Percentiles rank a stretch among this genome's conserved stretches.
Conservation (phyloP, 2,113 vertebrate genomes). For the Xiphias gladius region DNA sequence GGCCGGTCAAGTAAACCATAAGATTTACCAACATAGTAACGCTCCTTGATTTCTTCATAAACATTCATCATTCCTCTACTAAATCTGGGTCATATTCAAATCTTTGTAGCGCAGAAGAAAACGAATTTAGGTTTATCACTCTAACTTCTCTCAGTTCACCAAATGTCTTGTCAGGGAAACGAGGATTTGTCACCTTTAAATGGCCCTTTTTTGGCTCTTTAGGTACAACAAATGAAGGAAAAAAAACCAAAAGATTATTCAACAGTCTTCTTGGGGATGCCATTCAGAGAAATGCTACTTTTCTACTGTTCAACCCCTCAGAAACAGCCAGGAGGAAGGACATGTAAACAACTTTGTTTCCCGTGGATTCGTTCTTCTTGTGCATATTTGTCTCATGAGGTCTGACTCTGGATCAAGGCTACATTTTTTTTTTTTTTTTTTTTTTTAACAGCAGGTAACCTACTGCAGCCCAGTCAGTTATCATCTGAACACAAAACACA, state of each 20-base stretch:
- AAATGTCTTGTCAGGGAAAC: background rate
- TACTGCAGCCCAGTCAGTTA: constrained; percentile 29
- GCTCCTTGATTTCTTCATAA: background rate
- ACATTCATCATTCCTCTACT: background rate
- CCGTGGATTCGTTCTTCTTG: constrained; percentile 42
- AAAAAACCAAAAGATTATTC: constrained; percentile 13
- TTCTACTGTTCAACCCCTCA: constrained; percentile 44
- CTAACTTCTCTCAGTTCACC: background rate
- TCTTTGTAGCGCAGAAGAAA: background rate
- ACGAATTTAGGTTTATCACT: background rate
- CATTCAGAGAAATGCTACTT: constrained; percentile 64
- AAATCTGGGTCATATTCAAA: background rate
- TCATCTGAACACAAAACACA: constrained; percentile 21
- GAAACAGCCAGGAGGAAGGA: constrained; percentile 41
- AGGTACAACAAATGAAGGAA: constrained; percentile 16
- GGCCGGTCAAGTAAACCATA: background rate
- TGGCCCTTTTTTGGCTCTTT: background rate
- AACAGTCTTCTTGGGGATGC: constrained; percentile 36
- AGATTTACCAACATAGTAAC: background rate
- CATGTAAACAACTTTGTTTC: constrained; percentile 51
- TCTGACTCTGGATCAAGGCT: constrained; percentile 64
- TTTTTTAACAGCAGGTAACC: constrained; percentile 37
- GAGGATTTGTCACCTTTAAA: background rate
- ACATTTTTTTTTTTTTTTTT: constrained; percentile 56
- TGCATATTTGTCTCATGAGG: constrained; percentile 73